Evolutionary conservation across 1,140 invertebrate genomes (phyloP), one percentile per base, ranked within the genome.

Genomic region (Orius laevigatus): DNA sequence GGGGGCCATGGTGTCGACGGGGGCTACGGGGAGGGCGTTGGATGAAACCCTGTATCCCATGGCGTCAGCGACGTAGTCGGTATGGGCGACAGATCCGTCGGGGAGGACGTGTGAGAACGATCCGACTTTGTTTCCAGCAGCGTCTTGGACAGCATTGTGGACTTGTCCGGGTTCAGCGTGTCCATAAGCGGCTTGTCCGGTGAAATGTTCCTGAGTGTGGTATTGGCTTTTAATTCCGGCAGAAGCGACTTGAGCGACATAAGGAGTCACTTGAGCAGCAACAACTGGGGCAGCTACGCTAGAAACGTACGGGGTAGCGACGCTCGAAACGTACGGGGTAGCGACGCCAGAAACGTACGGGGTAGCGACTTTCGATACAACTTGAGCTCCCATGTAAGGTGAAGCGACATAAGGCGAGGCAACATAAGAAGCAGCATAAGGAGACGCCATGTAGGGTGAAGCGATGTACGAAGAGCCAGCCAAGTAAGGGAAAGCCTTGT

Each of bases 101-200:
- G 72, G 70, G 45, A 70, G 68, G 41, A 67, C 66, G 55, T 72
- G 73, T 40, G 68, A 68, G 63, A 69, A 71, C 55, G 63, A 66
- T 53, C 72, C 72, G 52, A 70, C 65, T 51, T 71, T 62, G 60
- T 70, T 67, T 53, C 71, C 72, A 51, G 65, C 62, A 33, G 62
- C 67, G 55, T 72, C 71, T 61, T 60, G 65, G 35, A 66, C 67
- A 50, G 70, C 70, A 51, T 65, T 62, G 40, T 72, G 66, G 10
- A 66, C 60, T 56, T 72, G 70, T 63, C 65, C 65, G 33, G 68
- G 65, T 59, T 71, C 68, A 53, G 66, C 63, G 53, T 71, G 69
- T 53, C 70, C 70, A 61, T 72, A 73, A 56, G 66, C 57, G 53
- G 68, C 70, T 54, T 70, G 67, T 25, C 71, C 71, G n/a, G 69